A percentile compares a stretch with the other conserved stretches of the same genome.
Conservation (phyloP, 1,140 invertebrate genomes). For the Penaeus chinensis region DNA sequence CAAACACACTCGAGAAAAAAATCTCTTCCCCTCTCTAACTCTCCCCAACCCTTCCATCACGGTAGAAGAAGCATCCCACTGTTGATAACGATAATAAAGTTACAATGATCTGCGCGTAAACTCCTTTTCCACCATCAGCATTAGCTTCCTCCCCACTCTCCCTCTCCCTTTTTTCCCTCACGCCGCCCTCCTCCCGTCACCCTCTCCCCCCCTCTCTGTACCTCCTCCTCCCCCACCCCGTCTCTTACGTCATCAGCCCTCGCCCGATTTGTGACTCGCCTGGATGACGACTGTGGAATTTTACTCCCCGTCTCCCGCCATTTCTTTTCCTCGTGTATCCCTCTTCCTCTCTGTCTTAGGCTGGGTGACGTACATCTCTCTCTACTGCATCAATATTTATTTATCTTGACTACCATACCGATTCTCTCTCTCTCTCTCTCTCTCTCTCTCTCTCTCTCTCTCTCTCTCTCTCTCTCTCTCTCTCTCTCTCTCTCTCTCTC, state of each 20-base stretch:
- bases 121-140: too few relatives aligned
- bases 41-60: too few relatives aligned
- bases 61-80: too few relatives aligned
- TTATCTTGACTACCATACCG: too few relatives aligned
- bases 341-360: not conserved
- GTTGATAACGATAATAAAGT: too few relatives aligned
- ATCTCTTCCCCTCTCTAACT: too few relatives aligned
- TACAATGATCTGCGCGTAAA: too few relatives aligned
- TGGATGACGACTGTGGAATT: not conserved
- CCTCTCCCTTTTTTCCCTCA: not conserved
- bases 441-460: not conserved
- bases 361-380: not conserved
- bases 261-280: conserved; percentile 12
- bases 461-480: conserved; percentile 13
- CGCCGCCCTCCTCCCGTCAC: not conserved
- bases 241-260: conserved; percentile 20
- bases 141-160: too few relatives aligned
- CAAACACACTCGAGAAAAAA: too few relatives aligned
- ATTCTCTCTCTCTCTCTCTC: too few relatives aligned
- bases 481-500: conserved; percentile 10
- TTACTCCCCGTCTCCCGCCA: not conserved
- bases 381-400: not conserved
- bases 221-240: not conserved
- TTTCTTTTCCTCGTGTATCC: not conserved
- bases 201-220: not conserved